These are phyloP conservation scores for Drosophila melanocephala DNA, from an alignment of 2,888 invertebrate genomes.

Conservation along the genomic window DNA sequence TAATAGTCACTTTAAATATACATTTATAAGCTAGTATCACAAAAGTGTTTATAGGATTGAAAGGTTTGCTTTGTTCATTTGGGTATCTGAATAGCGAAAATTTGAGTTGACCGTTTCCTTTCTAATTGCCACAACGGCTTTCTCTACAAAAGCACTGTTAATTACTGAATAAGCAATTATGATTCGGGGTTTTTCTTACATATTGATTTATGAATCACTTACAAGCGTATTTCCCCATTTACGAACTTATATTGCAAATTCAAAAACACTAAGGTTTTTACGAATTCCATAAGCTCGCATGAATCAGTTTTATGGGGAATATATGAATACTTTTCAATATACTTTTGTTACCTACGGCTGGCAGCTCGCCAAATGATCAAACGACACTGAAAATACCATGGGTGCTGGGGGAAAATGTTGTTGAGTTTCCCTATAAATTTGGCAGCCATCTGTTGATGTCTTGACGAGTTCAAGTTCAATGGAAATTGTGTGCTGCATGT, in stretches of 20 bases:
- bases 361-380: slow-evolving; percentile 39
- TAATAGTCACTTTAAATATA: background rate
- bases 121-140: slow-evolving; percentile 46
- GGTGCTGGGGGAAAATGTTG: slow-evolving; percentile 4
- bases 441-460: slow-evolving; percentile 15
- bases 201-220: slow-evolving; percentile 22
- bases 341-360: slow-evolving; percentile 22
- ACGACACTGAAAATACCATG: background rate
- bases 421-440: slow-evolving; percentile 31
- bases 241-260: background rate
- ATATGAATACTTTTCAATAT: slow-evolving; percentile 28
- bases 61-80: background rate
- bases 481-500: slow-evolving; percentile 23
- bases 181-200: background rate
- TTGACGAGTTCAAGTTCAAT: slow-evolving; percentile 52
- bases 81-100: slow-evolving; percentile 17
- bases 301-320: slow-evolving; percentile 43
- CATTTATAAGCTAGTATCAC: background rate
- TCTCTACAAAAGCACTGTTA: slow-evolving; percentile 31
- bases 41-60: background rate
- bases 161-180: slow-evolving; percentile 22
- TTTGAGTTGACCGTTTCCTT: slow-evolving; percentile 36
- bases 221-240: slow-evolving; percentile 8
- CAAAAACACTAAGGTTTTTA: background rate
- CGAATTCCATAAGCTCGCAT: background rate